Percentiles rank a stretch among this genome's conserved stretches.
Evolutionary conservation across 2,113 vertebrate species (phyloP).

Genomic region (Colinus virginianus): DNA sequence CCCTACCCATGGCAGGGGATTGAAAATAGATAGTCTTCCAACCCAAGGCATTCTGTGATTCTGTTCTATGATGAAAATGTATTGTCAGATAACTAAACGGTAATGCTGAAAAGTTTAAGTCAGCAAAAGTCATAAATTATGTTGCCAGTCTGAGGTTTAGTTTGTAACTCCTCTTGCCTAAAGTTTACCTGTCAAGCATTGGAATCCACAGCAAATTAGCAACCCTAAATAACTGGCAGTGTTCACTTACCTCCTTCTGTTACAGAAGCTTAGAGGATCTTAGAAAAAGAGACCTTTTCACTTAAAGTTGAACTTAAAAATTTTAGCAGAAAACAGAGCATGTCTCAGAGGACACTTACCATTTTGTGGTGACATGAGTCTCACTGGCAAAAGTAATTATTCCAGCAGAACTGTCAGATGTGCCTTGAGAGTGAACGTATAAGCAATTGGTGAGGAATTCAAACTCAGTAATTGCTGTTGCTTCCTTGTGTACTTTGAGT

Average conservation of each 20-base stretch:
- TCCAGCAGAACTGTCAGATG: background rate
- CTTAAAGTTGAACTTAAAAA: background rate
- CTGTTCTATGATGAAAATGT: background rate
- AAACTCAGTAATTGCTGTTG: background rate
- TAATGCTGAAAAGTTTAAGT: background rate
- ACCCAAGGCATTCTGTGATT: too few species aligned
- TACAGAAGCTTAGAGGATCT: background rate
- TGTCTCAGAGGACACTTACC: background rate
- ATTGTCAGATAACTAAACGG: background rate
- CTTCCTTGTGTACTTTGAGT: background rate
- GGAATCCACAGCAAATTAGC: background rate
- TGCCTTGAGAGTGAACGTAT: background rate
- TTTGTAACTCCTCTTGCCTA: background rate
- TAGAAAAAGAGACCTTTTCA: background rate
- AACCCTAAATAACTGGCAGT: background rate
- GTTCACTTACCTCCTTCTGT: background rate
- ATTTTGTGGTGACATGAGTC: background rate
- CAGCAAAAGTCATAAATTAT: background rate
- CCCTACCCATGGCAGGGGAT: too few species aligned
- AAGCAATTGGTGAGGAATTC: background rate
- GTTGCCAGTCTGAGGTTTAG: background rate
- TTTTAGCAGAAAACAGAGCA: background rate
- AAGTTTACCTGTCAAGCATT: background rate
- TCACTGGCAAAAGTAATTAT: background rate
- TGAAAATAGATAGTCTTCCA: too few species aligned